phyloP scores from a whole-genome alignment of 2,888 invertebrate genomes.

The Epinotia nisella region DNA sequence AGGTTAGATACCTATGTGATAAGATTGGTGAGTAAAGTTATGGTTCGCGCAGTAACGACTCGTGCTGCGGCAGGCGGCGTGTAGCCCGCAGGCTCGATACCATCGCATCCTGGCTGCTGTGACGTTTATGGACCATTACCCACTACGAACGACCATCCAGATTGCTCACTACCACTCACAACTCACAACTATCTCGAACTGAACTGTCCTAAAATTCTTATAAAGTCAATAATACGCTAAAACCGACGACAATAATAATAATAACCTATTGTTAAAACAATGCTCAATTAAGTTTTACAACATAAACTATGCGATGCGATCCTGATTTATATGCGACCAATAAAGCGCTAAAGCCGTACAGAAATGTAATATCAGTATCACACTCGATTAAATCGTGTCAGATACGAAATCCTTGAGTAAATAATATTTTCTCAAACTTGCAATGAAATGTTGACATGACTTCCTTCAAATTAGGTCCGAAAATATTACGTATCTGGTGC shows the following conservation, averaged over 20 bases:
- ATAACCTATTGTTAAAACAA: not conserved
- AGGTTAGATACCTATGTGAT: too few species aligned
- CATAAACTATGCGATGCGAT: not conserved
- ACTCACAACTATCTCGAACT: slow-evolving; percentile 11
- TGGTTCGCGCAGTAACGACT: slow-evolving; percentile 9
- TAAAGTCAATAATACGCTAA: not conserved
- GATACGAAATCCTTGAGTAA: slow-evolving; percentile 1
- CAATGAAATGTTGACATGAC: too few species aligned
- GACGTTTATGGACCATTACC: slow-evolving; percentile 70
- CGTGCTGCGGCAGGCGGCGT: slow-evolving; percentile 15
- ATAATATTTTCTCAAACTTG: slow-evolving; percentile 43
- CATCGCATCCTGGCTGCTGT: slow-evolving; percentile 59
- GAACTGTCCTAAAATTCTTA: slow-evolving; percentile 15
- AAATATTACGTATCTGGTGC: too few species aligned
- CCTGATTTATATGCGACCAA: not conserved
- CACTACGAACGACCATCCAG: slow-evolving; percentile 61
- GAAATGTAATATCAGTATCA: not conserved
- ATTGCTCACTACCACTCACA: slow-evolving; percentile 55
- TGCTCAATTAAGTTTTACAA: not conserved
- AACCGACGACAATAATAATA: not conserved
- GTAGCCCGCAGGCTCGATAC: slow-evolving; percentile 60
- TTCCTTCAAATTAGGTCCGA: too few species aligned
- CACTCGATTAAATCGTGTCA: slow-evolving; percentile 1
- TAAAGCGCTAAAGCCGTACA: not conserved
- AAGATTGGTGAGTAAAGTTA: slow-evolving; percentile 19